A percentile compares a stretch with the other conserved stretches of the same genome.
These are phyloP conservation scores for Meloidogyne exigua DNA, from an alignment of 1,140 invertebrate species.

Conservation along the genomic window DNA sequence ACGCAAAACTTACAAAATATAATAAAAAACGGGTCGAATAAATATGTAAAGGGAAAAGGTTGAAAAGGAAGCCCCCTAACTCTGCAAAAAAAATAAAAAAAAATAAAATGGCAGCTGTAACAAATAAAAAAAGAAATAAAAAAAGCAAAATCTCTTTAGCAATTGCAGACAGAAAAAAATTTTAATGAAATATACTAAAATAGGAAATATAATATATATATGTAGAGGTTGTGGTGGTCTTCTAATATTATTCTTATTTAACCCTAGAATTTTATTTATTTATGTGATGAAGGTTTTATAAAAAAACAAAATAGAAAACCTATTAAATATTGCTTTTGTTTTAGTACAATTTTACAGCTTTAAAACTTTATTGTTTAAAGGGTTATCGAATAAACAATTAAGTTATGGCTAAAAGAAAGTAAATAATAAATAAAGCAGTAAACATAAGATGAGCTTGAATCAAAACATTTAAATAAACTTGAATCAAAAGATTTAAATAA, in stretches of 20 bases:
- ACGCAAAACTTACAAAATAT: background rate
- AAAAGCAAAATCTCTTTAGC: too few relatives aligned
- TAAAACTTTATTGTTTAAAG: background rate
- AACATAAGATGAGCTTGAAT: background rate
- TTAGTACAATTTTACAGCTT: constrained; percentile 1
- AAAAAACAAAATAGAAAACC: background rate
- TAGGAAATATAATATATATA: too few relatives aligned
- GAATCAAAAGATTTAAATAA: background rate
- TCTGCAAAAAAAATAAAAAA: too few relatives aligned
- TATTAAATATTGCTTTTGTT: background rate
- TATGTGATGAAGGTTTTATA: background rate
- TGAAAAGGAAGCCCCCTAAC: background rate
- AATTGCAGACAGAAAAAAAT: background rate
- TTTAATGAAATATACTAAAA: too few relatives aligned
- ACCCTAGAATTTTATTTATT: background rate
- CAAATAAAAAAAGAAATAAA: too few relatives aligned
- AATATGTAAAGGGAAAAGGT: too few relatives aligned
- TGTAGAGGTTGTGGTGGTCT: background rate
- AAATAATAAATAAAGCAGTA: background rate
- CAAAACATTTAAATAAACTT: background rate
- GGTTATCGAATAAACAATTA: background rate
- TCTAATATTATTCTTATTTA: too few relatives aligned
- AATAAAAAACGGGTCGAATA: background rate
- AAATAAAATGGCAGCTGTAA: too few relatives aligned
- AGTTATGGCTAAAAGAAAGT: background rate